Conservation (phyloP, 2,113 vertebrate species). For the Saccopteryx leptura region DNA sequence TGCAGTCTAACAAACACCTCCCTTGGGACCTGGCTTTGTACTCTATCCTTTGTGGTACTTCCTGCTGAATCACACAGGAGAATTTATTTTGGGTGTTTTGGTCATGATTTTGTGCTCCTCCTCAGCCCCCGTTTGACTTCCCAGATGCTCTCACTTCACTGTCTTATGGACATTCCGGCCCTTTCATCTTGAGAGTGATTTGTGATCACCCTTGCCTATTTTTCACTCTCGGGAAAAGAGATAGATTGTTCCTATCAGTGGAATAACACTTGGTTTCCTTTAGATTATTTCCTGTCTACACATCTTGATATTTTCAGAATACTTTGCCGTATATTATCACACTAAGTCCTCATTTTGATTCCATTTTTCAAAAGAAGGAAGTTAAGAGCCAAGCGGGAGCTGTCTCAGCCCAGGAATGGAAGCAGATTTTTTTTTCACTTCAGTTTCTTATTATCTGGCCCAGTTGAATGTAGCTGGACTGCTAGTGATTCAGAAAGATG, state of each 20-base stretch:
- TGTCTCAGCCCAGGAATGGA: neutral
- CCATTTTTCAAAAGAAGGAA: constrained; percentile 23
- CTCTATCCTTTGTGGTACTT: constrained; percentile 44
- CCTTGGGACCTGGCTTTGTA: constrained; percentile 61
- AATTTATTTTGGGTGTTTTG: constrained; percentile 71
- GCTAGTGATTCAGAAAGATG: constrained; percentile 4
- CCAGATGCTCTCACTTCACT: constrained; percentile 28
- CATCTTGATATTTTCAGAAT: constrained; percentile 63
- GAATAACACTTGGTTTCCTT: constrained; percentile 15
- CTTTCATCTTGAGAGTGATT: constrained; percentile 56
- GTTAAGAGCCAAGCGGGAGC: neutral
- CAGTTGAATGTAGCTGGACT: neutral
- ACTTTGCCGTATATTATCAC: constrained; percentile 17
- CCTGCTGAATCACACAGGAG: constrained; percentile 63
- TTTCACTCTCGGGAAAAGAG: constrained; percentile 57
- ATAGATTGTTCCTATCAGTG: constrained; percentile 44
- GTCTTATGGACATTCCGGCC: constrained; percentile 26
- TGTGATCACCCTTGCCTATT: constrained; percentile 30
- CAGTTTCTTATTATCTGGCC: neutral
- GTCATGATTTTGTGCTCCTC: constrained; percentile 31
- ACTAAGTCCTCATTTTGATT: constrained; percentile 23
- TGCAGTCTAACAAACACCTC: constrained; percentile 42
- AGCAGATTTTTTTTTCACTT: neutral
- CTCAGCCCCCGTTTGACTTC: constrained; percentile 20
- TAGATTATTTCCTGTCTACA: constrained; percentile 55